Evolutionary conservation across 2,888 invertebrate genomes (phyloP).

Genomic region (Heteropelma amictum): DNA sequence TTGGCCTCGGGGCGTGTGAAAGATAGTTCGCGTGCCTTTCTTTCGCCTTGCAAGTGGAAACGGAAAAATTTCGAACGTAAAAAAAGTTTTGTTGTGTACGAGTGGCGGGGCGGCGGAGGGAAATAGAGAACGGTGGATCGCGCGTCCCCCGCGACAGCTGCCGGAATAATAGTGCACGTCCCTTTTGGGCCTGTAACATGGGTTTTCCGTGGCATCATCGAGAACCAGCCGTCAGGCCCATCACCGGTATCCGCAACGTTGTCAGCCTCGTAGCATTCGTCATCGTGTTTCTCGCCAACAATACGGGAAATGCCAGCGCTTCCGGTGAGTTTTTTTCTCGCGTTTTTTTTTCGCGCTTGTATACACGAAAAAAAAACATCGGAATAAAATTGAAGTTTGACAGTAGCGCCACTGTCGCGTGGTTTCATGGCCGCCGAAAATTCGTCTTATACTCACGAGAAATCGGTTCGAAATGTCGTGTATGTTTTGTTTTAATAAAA

Average conservation of each 20-base stretch:
- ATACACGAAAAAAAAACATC: not conserved
- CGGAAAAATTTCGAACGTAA: not conserved
- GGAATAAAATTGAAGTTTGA: not conserved
- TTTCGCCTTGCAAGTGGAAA: not conserved
- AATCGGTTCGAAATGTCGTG: too few species aligned
- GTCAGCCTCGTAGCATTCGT: conserved; percentile 59
- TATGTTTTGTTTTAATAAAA: too few species aligned
- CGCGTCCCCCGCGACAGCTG: conserved; percentile 37
- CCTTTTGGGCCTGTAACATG: conserved; percentile 53
- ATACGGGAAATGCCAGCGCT: conserved; percentile 64
- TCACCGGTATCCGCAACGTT: conserved; percentile 53
- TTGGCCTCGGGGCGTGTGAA: conserved; percentile 33
- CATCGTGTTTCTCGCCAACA: conserved; percentile 62
- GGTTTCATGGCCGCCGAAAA: conserved; percentile 3
- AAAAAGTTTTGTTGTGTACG: conserved; percentile 17
- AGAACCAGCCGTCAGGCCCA: conserved; percentile 49
- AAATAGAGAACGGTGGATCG: conserved; percentile 5
- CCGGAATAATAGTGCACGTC: conserved; percentile 26
- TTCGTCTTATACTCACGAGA: not conserved
- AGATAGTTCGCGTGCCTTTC: conserved; percentile 5
- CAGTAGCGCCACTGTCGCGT: not conserved
- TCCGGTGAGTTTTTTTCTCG: conserved; percentile 61
- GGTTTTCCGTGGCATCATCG: conserved; percentile 54
- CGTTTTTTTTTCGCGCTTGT: not conserved
- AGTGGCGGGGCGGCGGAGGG: not conserved